Evolutionary conservation across 2,797 vertebrate species (phyloP), one percentile per base, ranked within the genome.

Genomic region (Aplochiton taeniatus): DNA sequence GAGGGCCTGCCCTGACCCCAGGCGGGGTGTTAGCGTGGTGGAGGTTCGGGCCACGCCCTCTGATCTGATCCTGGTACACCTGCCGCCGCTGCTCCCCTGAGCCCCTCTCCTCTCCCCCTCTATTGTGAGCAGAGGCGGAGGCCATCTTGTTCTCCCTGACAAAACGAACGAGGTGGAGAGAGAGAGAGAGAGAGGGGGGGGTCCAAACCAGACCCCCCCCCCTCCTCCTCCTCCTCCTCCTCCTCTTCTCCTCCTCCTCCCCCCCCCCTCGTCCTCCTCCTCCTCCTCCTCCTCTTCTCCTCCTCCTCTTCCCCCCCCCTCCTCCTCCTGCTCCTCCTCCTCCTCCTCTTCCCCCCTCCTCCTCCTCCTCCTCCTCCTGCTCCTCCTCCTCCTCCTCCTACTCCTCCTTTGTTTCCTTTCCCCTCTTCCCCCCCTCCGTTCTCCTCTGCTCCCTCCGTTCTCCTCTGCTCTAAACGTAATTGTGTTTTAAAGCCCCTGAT

Each of bases 401-500:
- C 1, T 41, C 11, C 50, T 16, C 72, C 49, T 57, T 56, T 56
- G 42, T 17, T 4, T 63, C 63, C 44, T 17, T 0, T 4, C 54
- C 56, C 31, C 56, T 63, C 4, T 54, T n/a, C 42, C 13, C 54
- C 20, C 19, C 46, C 43, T 17, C 10, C 48, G 42, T 6, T 13
- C 12, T 48, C 8, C 31, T 20, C 45, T 4, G 60, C 74, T 17
- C 31, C 42, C 77, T 87, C 85, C 75, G 83, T 71, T 64, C 74
- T 51, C 79, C 31, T 31, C 31, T 31, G 31, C 31, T 31, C 85
- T 87, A 89, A 89, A 87, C 71, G 80, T 89, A 89, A 90, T 88
- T 83, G 79, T 76, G 76, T 91, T 89, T 89, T 81, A 86, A 89
- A 85, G 75, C 84, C 50, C 79, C 84, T 83, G 88, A 91, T 92